Conservation (phyloP, 35 echinoderm and acorn worm genomes). For the Apostichopus californicus region DNA sequence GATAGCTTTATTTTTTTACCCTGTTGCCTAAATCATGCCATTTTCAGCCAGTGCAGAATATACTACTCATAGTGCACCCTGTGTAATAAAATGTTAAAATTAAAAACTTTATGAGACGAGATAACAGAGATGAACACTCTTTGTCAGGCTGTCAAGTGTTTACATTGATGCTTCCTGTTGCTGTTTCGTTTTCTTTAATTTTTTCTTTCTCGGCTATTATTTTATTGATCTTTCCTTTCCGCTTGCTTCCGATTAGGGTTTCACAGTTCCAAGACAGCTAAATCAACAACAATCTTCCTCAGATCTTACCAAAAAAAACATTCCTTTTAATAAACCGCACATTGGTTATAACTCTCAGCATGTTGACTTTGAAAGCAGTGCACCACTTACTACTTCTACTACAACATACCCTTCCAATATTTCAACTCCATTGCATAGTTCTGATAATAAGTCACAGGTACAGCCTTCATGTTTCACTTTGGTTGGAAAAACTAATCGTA, state of each 20-base stretch:
- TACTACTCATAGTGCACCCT: too few relatives aligned
- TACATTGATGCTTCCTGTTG: neutral
- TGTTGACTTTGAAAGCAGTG: neutral
- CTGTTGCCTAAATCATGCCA: too few relatives aligned
- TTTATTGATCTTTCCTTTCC: neutral
- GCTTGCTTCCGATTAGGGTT: constrained; percentile 64
- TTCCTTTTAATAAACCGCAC: neutral
- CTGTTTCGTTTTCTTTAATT: neutral
- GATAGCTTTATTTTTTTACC: too few relatives aligned
- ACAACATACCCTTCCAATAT: neutral
- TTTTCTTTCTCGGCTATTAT: too few relatives aligned
- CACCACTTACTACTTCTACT: neutral
- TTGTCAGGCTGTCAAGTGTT: too few relatives aligned
- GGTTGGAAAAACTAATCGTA: neutral
- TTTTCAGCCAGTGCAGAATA: too few relatives aligned
- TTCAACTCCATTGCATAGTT: neutral
- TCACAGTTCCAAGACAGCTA: constrained; percentile 81
- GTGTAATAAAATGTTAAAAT: too few relatives aligned
- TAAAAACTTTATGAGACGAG: too few relatives aligned
- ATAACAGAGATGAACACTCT: too few relatives aligned
- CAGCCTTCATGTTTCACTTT: neutral
- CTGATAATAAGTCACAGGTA: neutral
- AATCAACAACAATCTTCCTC: constrained; percentile 25
- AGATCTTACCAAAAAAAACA: neutral
- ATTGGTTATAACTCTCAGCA: neutral